These are phyloP conservation scores for Polyergus mexicanus DNA, from an alignment of 1,140 invertebrate genomes.

Conservation along the genomic window DNA sequence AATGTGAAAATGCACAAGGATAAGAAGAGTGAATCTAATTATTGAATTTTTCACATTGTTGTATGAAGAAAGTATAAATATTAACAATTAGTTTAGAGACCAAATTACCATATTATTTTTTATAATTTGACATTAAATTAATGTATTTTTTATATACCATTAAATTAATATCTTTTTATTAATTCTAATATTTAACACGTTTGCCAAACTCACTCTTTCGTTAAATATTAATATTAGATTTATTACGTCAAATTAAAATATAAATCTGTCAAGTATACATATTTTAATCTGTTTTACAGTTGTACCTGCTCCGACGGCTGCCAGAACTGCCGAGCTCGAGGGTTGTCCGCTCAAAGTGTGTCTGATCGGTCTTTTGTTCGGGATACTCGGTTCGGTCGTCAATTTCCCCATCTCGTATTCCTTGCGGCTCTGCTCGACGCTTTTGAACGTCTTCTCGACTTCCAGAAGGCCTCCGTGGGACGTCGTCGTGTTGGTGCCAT, in stretches of 20 bases:
- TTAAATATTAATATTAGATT: not conserved
- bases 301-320: constrained; percentile 89
- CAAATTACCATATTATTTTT: not conserved
- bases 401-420: constrained; percentile 85
- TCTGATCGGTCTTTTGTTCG: constrained; percentile 78
- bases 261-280: not conserved
- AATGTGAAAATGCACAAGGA: not conserved
- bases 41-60: not conserved
- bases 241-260: not conserved
- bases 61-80: not conserved
- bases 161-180: too few relatives aligned
- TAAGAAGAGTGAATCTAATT: not conserved
- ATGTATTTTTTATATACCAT: too few relatives aligned
- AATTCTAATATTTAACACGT: not conserved
- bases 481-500: constrained; percentile 90
- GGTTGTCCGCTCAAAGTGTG: constrained; percentile 76
- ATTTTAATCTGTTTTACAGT: constrained; percentile 37
- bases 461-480: constrained; percentile 92
- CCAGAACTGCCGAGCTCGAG: constrained; percentile 88
- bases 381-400: constrained; percentile 71
- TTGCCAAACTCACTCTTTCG: not conserved
- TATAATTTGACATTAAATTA: too few relatives aligned
- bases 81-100: not conserved
- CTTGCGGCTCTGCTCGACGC: constrained; percentile 89
- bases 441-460: constrained; percentile 90